These are phyloP conservation scores for Vulpes vulpes DNA, from an alignment of 2,113 vertebrate species.

Conservation along the genomic window DNA sequence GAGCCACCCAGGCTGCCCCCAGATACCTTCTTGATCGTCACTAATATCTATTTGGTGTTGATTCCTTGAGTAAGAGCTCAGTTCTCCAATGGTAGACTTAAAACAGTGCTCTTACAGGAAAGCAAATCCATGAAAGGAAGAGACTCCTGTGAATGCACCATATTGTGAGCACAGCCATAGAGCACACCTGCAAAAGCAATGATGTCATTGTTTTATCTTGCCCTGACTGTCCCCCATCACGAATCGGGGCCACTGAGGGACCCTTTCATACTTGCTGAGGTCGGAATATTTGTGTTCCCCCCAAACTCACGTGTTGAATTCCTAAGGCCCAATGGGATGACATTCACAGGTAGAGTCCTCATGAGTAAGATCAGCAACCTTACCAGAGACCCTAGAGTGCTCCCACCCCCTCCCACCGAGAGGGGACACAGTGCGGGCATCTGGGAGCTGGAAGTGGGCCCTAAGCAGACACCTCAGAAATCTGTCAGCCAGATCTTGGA, in stretches of 20 bases:
- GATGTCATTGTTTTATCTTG: background rate
- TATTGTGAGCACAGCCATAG: background rate
- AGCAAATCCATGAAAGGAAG: background rate
- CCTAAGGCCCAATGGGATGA: background rate
- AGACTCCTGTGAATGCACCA: fast-evolving
- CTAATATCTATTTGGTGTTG: background rate
- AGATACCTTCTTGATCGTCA: background rate
- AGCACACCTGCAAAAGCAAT: background rate
- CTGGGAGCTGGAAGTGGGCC: background rate
- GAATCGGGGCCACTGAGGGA: background rate
- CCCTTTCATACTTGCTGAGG: background rate
- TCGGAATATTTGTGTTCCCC: background rate
- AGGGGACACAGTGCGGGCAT: background rate
- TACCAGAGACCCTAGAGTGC: background rate
- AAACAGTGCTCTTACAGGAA: background rate
- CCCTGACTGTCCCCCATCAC: too few relatives aligned
- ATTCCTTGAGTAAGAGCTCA: background rate
- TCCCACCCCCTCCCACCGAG: background rate
- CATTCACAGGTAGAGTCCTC: background rate
- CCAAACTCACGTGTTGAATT: background rate
- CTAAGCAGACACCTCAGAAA: background rate
- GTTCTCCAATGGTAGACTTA: background rate
- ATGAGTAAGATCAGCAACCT: background rate
- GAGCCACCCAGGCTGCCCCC: background rate
- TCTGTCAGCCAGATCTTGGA: background rate